phyloP scores from a whole-genome alignment of 1,140 invertebrate species.

The Cotesia typhae region DNA sequence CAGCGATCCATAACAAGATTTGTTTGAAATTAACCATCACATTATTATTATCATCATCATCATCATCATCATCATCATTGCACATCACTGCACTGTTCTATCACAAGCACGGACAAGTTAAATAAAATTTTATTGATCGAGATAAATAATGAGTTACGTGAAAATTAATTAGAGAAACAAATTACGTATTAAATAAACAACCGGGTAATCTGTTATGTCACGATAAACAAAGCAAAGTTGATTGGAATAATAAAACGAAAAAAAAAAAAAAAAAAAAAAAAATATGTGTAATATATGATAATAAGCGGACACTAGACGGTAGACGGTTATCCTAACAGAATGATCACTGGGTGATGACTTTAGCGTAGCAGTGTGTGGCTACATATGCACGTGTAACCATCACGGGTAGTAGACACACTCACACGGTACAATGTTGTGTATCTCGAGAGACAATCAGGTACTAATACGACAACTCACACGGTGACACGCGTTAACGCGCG shows the following conservation, averaged over 20 bases:
- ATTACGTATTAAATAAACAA: conserved; percentile 1
- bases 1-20: neutral
- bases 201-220: neutral
- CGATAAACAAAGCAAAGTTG: conserved; percentile 6
- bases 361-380: neutral
- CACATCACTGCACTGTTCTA: no score
- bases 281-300: conserved; percentile 1
- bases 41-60: no score
- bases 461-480: conserved; percentile 9
- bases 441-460: neutral
- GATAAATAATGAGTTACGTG: conserved; percentile 2
- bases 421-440: neutral
- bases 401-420: neutral
- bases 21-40: conserved; percentile 6
- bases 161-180: neutral
- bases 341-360: no score
- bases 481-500: conserved; percentile 10
- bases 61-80: no score
- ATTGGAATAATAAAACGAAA: neutral
- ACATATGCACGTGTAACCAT: no score
- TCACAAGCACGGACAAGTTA: no score
- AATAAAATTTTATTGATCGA: no score
- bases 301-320: neutral
- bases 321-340: no score
- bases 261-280: neutral